A percentile compares a stretch with the other conserved stretches of the same genome.
Evolutionary conservation across 2,888 invertebrate species (phyloP).

Genomic region (Euspilapteryx auroguttella): DNA sequence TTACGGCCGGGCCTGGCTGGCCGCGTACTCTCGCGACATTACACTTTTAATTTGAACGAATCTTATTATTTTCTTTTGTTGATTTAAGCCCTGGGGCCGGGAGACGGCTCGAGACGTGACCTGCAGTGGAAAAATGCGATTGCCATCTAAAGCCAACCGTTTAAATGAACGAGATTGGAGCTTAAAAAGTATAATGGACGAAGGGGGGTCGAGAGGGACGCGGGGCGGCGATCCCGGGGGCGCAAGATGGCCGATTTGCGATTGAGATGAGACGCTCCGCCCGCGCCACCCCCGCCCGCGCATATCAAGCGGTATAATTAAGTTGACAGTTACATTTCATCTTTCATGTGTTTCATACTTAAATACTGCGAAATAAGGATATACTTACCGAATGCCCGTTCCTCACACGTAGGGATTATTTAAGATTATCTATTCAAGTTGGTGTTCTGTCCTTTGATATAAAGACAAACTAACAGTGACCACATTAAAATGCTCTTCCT

Average conservation of each 20-base stretch:
- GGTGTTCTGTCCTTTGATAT: too few species aligned
- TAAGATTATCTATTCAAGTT: too few species aligned
- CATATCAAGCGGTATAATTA: constrained; percentile 58
- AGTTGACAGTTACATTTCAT: constrained; percentile 16
- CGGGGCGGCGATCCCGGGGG: constrained; percentile 50
- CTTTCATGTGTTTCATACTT: too few species aligned
- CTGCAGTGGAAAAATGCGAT: constrained; percentile 72
- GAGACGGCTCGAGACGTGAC: constrained; percentile 67
- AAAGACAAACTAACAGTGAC: too few species aligned
- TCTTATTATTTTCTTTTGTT: constrained; percentile 71
- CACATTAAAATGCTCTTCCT: too few species aligned
- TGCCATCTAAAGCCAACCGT: constrained; percentile 71
- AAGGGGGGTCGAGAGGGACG: constrained; percentile 28
- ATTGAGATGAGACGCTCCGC: constrained; percentile 56
- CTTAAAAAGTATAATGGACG: constrained; percentile 74
- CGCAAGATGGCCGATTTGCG: constrained; percentile 62
- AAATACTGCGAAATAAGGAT: too few species aligned
- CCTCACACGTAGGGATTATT: too few species aligned
- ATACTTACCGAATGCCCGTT: too few species aligned
- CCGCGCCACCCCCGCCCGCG: constrained; percentile 17
- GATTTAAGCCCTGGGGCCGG: constrained; percentile 66
- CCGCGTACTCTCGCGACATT: constrained; percentile 56
- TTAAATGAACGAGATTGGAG: constrained; percentile 73
- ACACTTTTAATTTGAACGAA: constrained; percentile 75
- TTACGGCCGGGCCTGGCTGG: constrained; percentile 20